These are phyloP conservation scores for Drosophila pruinosa DNA, from an alignment of 1,140 invertebrate genomes.

Conservation along the genomic window DNA sequence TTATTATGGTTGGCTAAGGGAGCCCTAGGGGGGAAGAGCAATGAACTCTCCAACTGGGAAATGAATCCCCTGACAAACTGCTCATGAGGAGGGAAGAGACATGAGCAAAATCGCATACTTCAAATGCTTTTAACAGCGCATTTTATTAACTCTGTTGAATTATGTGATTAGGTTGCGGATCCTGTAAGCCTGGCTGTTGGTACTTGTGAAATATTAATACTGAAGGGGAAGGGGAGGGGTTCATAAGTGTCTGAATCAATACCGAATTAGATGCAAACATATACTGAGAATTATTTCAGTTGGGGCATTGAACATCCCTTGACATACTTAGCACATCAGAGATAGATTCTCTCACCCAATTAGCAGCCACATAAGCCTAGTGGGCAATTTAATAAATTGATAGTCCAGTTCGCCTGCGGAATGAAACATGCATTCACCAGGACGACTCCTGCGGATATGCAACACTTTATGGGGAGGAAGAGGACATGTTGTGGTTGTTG, in stretches of 20 bases:
- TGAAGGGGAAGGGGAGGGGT: too few species aligned
- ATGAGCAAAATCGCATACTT: constrained; percentile 35
- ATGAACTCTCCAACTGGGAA: constrained; percentile 17
- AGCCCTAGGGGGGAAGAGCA: background rate
- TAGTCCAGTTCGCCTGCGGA: background rate
- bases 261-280: background rate
- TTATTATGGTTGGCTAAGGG: background rate
- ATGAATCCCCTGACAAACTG: constrained; percentile 15
- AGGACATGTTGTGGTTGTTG: constrained; percentile 9
- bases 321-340: background rate
- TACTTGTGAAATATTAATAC: constrained; percentile 20
- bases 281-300: background rate
- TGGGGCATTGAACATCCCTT: background rate
- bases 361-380: constrained; percentile 1
- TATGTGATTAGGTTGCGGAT: constrained; percentile 17
- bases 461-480: constrained; percentile 7
- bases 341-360: constrained; percentile 15
- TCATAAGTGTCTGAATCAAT: too few species aligned
- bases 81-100: constrained; percentile 1
- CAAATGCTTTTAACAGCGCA: constrained; percentile 47
- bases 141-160: constrained; percentile 63
- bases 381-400: constrained; percentile 17
- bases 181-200: background rate
- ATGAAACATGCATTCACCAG: constrained; percentile 4
- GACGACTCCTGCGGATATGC: constrained; percentile 10